Evolutionary conservation across 2,888 invertebrate genomes (phyloP), one percentile per base, ranked within the genome.

Genomic region (Epirrhoe tristata): DNA sequence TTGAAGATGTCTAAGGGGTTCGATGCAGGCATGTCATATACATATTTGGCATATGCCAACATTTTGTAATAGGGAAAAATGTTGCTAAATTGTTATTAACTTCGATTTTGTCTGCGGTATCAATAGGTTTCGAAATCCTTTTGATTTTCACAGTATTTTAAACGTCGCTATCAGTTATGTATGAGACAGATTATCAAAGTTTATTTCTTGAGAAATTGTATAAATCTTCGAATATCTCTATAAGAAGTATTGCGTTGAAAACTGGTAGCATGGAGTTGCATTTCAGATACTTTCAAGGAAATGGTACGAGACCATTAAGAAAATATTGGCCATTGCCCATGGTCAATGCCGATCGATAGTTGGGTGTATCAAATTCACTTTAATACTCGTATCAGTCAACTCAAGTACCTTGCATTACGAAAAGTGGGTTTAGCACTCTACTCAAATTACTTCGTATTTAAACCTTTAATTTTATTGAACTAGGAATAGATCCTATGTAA

Each of bases 361-460:
- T 34, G n/a, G 36, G 46, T 36, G 36, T 58, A 53, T 46, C 32
- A 24, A 24, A 24, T 59, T 24, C 32, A 60, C 39, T 43, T 34
- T 53, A 53, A 32, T 60, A 24, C 24, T 24, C 24, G 24, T 24
- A 60, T 60, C 24, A 17, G 36, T 32, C n/a, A 31, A 12, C 31
- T 10, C 12, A 43, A 43, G 12, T 12, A 10, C 59, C 60, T 65
- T 57, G 60, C 56, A 56, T 56, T 50, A 55, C 10, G 24, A n/a
- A 50, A 56, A 52, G 57, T 65, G 14, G 51, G 51, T 46, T 48
- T 56, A 8, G 39, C 59, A 59, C 55, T 59, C 64, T 55, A 50
- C 31, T 58, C 46, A 46, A 50, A 58, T 46, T 54, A 55, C 39
- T 64, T 7, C 39, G 39, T 43, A 12, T 43, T 12, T 43, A 43